These are phyloP conservation scores for Aquatica leii DNA, from an alignment of 2,888 invertebrate species.

Conservation along the genomic window DNA sequence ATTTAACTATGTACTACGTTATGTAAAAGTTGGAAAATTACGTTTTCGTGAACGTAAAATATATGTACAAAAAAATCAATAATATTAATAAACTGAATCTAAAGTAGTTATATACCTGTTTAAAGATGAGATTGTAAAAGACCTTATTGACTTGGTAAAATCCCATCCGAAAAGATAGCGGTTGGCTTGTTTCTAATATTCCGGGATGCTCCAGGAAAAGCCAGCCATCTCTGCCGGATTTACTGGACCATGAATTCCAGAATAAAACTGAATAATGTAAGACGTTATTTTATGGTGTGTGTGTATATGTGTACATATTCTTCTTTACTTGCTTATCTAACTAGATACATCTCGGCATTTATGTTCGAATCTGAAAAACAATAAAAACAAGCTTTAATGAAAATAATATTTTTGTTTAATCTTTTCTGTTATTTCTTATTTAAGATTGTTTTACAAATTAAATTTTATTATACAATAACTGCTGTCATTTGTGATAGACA, in stretches of 20 bases:
- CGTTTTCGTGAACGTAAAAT: no score
- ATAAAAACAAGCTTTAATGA: constrained; percentile 28
- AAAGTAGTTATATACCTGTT: constrained; percentile 25
- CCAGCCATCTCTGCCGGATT: constrained; percentile 52
- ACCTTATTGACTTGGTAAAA: constrained; percentile 52
- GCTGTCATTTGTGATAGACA: no score
- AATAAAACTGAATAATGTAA: constrained; percentile 57
- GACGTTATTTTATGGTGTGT: constrained; percentile 35
- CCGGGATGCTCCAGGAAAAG: constrained; percentile 45
- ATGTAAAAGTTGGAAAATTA: no score
- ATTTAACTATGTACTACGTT: no score
- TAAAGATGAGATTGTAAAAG: constrained; percentile 32
- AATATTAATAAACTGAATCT: constrained; percentile 13
- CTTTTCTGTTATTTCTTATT: no score
- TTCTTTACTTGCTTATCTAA: constrained; percentile 29
- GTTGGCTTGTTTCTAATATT: constrained; percentile 51
- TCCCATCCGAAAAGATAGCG: constrained; percentile 45
- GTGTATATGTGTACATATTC: constrained; percentile 29
- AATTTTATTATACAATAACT: no score
- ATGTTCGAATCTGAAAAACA: constrained; percentile 26
- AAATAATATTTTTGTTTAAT: constrained; percentile 18
- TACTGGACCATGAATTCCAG: constrained; percentile 52
- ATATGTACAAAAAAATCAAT: no score
- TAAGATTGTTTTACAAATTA: no score
- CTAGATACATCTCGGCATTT: constrained; percentile 11